A percentile compares a stretch with the other conserved stretches of the same genome.
phyloP scores from a whole-genome alignment of 2,888 invertebrate genomes.

The Archips xylosteana region DNA sequence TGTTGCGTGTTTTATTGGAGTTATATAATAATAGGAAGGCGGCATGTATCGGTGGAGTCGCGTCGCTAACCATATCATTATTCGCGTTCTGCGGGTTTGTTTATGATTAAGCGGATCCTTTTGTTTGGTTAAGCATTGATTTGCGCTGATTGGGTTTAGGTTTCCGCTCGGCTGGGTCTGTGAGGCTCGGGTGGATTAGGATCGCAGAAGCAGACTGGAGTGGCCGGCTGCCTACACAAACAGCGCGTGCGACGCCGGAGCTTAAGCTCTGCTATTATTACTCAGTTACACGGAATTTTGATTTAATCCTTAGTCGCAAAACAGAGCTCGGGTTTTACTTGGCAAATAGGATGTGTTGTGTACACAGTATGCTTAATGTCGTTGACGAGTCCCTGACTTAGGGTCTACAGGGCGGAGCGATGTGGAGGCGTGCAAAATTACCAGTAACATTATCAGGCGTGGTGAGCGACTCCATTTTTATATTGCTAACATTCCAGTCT shows the following conservation, averaged over 20 bases:
- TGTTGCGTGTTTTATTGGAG: slow-evolving; percentile 19
- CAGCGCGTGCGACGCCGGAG: slow-evolving; percentile 6
- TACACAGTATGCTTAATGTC: background rate
- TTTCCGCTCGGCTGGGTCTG: slow-evolving; percentile 4
- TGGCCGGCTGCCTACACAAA: slow-evolving; percentile 18
- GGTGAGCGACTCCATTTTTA: too few relatives aligned
- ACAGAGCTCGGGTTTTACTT: background rate
- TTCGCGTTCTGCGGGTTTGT: slow-evolving; percentile 17
- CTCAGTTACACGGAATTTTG: slow-evolving; percentile 18
- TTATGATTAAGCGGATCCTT: slow-evolving; percentile 22
- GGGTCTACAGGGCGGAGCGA: too few relatives aligned
- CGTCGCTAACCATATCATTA: background rate
- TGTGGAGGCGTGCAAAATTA: too few relatives aligned
- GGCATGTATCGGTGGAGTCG: slow-evolving; percentile 5
- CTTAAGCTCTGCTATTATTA: slow-evolving; percentile 24
- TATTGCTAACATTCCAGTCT: too few relatives aligned
- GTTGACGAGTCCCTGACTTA: background rate
- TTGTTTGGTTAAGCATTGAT: slow-evolving; percentile 23
- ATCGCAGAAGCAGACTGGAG: slow-evolving; percentile 7
- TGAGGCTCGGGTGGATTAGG: slow-evolving; percentile 3
- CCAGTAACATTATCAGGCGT: too few relatives aligned
- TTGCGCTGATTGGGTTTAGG: slow-evolving; percentile 5
- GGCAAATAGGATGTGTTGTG: background rate
- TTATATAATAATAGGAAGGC: slow-evolving; percentile 2
- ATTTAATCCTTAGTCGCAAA: slow-evolving; percentile 13